Evolutionary conservation across 92 coral and sea anemone species (phyloP), one percentile per base, ranked within the genome.

Genomic region (Plumapathes pennacea): DNA sequence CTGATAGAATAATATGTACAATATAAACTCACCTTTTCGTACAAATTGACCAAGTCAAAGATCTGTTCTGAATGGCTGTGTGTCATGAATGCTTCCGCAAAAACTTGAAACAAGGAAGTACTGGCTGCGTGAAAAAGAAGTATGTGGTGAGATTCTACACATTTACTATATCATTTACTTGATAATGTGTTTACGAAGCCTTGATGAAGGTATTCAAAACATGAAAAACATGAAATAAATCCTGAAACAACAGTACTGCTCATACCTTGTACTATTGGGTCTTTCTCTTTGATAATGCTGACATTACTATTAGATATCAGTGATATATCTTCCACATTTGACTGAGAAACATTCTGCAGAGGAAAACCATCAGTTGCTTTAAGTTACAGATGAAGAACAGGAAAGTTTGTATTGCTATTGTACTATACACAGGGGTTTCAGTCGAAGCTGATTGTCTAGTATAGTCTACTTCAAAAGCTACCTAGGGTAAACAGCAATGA

Each of bases 201-300:
- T n/a, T n/a, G n/a, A n/a, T n/a, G n/a, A n/a, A n/a, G n/a, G n/a
- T n/a, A n/a, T n/a, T n/a, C n/a, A 12, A 23, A 56, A 39, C 18
- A 64, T 9, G 18, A 60, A 5, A 2, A 27, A 22, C 25, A 11
- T 32, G 0, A 30, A 9, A 10, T 11, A 54, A 20, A 8, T 20
- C 6, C 5, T 10, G 4, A 49, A 49, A 4, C 56, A 13, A 20
- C 8, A 6, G 10, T 25, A 30, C 21, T 32, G 23, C 21, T 54
- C 68, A 47, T 6, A 83, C 99, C 99, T 72, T 94, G 67, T 66
- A 84, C 82, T 13, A 88, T 67, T 27, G 95, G 96, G 41, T 94
- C 99, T 60, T 67, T 88, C 39, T 84, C 99, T 18, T 87, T 72
- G 21, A 83, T 45, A 32, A 83, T 52, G 38, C 83, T 87, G 9